Percentiles rank a stretch among this genome's conserved stretches.
Conservation (phyloP, 2,113 vertebrate genomes). For the Dinomys branickii region DNA sequence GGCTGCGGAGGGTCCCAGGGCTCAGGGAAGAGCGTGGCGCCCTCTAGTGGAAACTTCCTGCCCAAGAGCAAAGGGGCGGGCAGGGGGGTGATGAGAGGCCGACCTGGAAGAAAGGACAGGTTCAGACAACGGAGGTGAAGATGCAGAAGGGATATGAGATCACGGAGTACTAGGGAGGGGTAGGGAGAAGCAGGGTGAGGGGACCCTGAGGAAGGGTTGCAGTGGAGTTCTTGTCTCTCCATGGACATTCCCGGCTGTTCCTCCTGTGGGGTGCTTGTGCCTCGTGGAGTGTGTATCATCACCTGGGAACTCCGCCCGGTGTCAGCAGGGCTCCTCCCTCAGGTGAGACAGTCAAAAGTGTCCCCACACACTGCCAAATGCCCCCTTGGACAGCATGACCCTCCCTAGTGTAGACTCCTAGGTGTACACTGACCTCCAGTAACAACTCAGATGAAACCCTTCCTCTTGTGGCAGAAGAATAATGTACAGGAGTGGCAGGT, state of each 20-base stretch:
- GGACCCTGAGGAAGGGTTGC: background rate
- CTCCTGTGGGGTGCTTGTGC: background rate
- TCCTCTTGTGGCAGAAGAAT: background rate
- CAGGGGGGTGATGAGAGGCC: background rate
- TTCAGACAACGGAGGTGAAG: background rate
- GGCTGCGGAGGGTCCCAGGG: accelerated
- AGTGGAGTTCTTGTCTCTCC: background rate
- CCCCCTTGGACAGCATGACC: background rate
- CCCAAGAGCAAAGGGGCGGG: background rate
- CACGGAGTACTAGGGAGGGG: no score
- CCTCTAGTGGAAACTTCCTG: background rate
- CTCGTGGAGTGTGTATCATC: no score
- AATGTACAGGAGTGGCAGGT: background rate
- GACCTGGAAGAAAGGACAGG: background rate
- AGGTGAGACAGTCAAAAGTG: background rate
- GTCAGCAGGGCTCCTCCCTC: background rate
- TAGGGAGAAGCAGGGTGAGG: no score
- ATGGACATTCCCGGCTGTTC: background rate
- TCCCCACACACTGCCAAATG: background rate
- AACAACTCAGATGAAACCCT: background rate
- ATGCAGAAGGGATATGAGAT: no score
- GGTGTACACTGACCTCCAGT: background rate
- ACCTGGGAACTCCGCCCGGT: background rate
- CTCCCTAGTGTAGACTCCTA: background rate
- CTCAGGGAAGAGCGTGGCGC: background rate